Base-by-base conservation (phyloP, 2,797 vertebrate species). In the Ceryle rudis region DNA sequence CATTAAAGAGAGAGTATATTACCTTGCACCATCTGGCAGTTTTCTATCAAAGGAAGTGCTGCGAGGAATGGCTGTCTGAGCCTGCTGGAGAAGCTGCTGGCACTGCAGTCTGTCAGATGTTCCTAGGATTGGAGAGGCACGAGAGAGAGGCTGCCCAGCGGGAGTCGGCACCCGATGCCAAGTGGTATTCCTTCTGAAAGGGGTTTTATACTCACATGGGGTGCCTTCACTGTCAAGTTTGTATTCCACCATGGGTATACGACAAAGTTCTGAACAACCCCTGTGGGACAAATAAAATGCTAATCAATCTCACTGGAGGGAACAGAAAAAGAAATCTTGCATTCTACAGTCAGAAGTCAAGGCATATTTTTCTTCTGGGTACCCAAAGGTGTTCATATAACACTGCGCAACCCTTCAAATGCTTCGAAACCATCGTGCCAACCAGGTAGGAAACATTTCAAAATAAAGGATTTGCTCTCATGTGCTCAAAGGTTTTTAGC, bases 181-280 rank as follows among this genome's bases (percentile, higher is more conserved):
- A 17, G 99, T 99, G 92, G 99, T 99, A 98, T 99, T 99, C 95
- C 99, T 99, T 97, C 99, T 98, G 98, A 99, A 99, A 86, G 99
- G 99, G 7, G 99, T 99, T 98, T 99, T 99, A 98, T 99, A 99
- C 97, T 99, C 99, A 44, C 99, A 99, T 84, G 99, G 99, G 8
- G 99, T 99, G 39, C 99, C 99, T 97, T 99, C 99, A 6, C 99
- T 99, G 98, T 99, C 99, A 33, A 99, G 98, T 96, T 99, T 99
- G 97, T 99, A 99, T 96, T 99, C 99, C 91, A 99, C 99, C 99
- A 99, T 99, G 81, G 99, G 99, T 83, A 99, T 99, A 86, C 99
- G 99, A 97, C 99, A 99, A 46, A 99, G 99, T 98, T 99, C 99
- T 7, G 99, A 99, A 96, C 99, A 99, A 83, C 99, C 99, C 98